Evolutionary conservation across 2,113 vertebrate genomes (phyloP), one percentile per base, ranked within the genome.

Genomic region (Toxotes jaculatrix): DNA sequence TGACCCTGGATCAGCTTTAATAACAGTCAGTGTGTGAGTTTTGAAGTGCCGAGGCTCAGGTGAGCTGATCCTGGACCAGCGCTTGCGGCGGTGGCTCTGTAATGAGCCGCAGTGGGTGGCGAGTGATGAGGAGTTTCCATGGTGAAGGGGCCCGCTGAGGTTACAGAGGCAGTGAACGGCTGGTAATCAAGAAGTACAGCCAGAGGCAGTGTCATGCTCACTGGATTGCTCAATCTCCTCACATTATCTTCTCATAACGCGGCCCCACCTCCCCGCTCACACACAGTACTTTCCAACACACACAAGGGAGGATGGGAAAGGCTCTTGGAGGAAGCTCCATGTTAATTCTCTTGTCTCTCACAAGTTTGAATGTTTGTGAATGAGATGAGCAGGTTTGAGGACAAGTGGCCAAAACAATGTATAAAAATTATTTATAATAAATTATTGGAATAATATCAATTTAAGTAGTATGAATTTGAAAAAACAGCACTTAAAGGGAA

Each of bases 131-230:
- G 78, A 43, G 90, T 85, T 87, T 89, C 89, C 83, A 82, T 69
- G 76, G 80, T 59, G 74, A 90, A 89, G 66, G 51, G 77, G 53
- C 72, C 89, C 53, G 11, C 79, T 53, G 89, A 91, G 92, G 85
- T 77, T 87, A 82, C 42, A 76, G 68, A 43, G 66, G 71, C 74
- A 56, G 78, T n/a, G 47, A 88, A 56, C 32, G 74, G 66, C 70
- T 82, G 87, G 79, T 91, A 93, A 95, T 93, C 90, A 90, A 89
- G 81, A 88, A 89, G 87, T 83, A 77, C 74, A 87, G 90, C 93
- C 88, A 27, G 77, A 91, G 93, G 91, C 93, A 19, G 55, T 80
- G 82, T 88, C 90, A 88, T 49, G 79, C 88, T 89, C 64, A 5
- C 86, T 74, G 85, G 80, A 87, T 81, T 83, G 82, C 83, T 93